phyloP scores from a whole-genome alignment of 2,888 invertebrate genomes.

The Baccha elongata region DNA sequence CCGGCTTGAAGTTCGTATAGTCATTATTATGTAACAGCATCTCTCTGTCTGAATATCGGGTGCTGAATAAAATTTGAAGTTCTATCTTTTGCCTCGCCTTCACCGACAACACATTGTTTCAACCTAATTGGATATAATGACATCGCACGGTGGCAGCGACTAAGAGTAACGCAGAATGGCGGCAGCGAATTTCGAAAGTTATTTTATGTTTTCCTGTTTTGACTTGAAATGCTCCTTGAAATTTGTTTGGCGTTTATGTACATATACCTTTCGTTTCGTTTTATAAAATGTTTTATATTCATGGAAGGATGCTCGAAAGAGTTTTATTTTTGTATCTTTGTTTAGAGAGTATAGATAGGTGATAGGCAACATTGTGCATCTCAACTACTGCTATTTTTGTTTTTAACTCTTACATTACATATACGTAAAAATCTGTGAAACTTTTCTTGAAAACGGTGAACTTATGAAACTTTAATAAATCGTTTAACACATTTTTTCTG shows the following conservation, averaged over 20 bases:
- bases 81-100: constrained; percentile 33
- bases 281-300: constrained; percentile 65
- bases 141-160: constrained; percentile 40
- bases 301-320: constrained; percentile 44
- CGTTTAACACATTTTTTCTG: constrained; percentile 27
- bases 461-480: constrained; percentile 20
- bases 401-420: too few relatives aligned
- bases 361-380: constrained; percentile 48
- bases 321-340: constrained; percentile 55
- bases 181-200: constrained; percentile 59
- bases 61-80: constrained; percentile 59
- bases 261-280: constrained; percentile 40
- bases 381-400: constrained; percentile 22
- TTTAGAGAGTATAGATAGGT: constrained; percentile 23
- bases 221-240: constrained; percentile 54
- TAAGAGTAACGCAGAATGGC: background rate
- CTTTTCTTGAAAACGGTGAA: constrained; percentile 7
- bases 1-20: constrained; percentile 57
- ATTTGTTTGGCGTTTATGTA: constrained; percentile 59
- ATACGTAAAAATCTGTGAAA: background rate
- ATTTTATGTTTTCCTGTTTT: constrained; percentile 26
- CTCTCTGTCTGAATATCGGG: constrained; percentile 51
- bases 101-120: constrained; percentile 61
- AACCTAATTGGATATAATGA: constrained; percentile 70
- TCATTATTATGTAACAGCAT: constrained; percentile 58